phyloP scores from a whole-genome alignment of 2,113 vertebrate genomes.

The Scortum barcoo region DNA sequence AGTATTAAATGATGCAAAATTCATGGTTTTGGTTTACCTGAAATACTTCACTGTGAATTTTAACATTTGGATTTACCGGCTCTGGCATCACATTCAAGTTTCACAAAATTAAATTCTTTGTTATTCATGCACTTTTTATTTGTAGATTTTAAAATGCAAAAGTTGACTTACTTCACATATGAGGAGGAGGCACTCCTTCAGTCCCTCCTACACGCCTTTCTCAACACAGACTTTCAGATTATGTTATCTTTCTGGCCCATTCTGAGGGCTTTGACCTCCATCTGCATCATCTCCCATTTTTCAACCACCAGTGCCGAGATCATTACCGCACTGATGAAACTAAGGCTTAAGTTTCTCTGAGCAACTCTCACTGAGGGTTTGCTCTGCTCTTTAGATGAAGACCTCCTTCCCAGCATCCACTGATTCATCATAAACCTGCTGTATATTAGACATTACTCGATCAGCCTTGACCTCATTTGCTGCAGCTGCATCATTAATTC shows the following conservation, averaged over 20 bases:
- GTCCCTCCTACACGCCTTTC: neutral
- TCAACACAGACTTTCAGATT: neutral
- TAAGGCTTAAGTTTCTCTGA: neutral
- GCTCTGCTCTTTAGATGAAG: conserved; percentile 1
- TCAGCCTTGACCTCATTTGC: conserved; percentile 27
- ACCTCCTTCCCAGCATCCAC: conserved; percentile 21
- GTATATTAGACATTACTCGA: neutral
- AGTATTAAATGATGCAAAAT: neutral
- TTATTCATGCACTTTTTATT: neutral
- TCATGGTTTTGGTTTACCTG: neutral
- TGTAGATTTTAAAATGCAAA: neutral
- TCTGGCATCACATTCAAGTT: neutral
- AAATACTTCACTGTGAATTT: neutral
- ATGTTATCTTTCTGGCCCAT: neutral
- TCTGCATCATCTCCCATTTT: neutral
- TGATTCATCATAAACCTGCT: conserved; percentile 10
- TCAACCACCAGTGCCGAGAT: neutral
- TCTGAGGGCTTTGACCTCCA: neutral
- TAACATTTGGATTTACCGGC: neutral
- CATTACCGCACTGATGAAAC: neutral
- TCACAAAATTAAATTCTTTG: neutral
- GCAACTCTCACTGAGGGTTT: neutral
- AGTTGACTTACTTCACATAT: neutral
- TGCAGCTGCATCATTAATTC: conserved; percentile 15
- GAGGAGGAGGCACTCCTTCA: neutral